A percentile compares a stretch with the other conserved stretches of the same genome.
phyloP scores from a whole-genome alignment of 1,140 invertebrate genomes.

The Cyclina sinensis region DNA sequence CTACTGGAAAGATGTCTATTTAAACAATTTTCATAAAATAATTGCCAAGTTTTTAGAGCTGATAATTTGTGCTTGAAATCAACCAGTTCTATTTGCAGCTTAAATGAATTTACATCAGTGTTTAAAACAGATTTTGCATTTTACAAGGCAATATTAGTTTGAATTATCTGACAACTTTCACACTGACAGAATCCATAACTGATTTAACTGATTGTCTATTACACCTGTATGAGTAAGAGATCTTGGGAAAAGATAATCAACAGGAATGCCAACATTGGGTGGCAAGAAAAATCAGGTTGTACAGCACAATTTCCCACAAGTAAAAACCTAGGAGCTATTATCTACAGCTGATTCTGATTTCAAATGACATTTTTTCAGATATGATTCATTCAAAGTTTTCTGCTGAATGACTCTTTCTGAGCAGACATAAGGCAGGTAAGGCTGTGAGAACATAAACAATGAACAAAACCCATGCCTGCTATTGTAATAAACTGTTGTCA shows the following conservation, averaged over 20 bases:
- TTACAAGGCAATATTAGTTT: too few relatives aligned
- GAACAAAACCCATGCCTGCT: neutral
- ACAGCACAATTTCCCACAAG: neutral
- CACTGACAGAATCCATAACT: neutral
- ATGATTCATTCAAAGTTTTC: conserved; percentile 11
- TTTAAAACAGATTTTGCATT: too few relatives aligned
- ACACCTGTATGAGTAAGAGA: neutral
- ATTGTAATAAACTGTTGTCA: neutral
- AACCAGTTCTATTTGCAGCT: too few relatives aligned
- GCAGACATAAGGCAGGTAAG: neutral
- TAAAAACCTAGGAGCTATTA: neutral
- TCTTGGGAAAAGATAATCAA: neutral
- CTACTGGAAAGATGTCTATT: too few relatives aligned
- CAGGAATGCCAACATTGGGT: neutral
- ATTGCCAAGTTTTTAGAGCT: too few relatives aligned
- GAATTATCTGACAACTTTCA: neutral
- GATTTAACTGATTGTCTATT: neutral
- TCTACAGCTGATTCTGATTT: conserved; percentile 11
- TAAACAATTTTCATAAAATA: too few relatives aligned
- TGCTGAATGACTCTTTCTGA: conserved; percentile 3
- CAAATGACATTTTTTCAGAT: neutral
- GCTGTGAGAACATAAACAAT: conserved; percentile 13
- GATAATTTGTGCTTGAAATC: too few relatives aligned
- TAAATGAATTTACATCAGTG: too few relatives aligned
- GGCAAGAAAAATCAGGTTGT: neutral